Conservation (phyloP, 1,140 invertebrate genomes). For the Bradynema listronoti region DNA sequence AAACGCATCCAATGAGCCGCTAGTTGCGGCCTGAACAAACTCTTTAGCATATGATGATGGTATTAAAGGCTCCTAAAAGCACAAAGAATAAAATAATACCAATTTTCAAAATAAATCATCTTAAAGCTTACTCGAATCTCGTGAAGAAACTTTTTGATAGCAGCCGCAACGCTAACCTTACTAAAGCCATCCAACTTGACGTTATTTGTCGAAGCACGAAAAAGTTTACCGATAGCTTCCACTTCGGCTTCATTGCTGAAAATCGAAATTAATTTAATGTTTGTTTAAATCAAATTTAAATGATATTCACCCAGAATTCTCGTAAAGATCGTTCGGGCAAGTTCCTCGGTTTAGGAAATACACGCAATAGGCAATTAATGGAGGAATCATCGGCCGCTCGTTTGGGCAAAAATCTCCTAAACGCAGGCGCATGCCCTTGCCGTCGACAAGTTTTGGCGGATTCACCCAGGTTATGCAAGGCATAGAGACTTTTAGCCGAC, state of each 20-base stretch:
- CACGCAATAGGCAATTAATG: slow-evolving; percentile 82
- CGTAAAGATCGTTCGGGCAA: no score
- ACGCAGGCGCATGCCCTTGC: no score
- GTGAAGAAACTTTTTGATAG: slow-evolving; percentile 18
- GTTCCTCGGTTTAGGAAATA: slow-evolving; percentile 81
- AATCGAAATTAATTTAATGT: not conserved
- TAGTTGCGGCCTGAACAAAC: not conserved
- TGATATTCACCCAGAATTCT: no score
- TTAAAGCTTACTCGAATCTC: slow-evolving; percentile 12
- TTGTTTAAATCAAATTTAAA: no score
- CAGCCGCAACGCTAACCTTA: slow-evolving; percentile 10
- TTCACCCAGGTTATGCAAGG: no score
- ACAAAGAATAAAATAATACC: not conserved
- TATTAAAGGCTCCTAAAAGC: slow-evolving; percentile 18
- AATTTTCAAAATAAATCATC: not conserved
- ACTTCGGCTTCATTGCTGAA: slow-evolving; percentile 16
- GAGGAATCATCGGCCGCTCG: slow-evolving; percentile 80
- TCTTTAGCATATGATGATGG: slow-evolving; percentile 24
- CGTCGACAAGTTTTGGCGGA: no score
- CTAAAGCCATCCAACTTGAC: slow-evolving; percentile 19
- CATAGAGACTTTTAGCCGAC: no score
- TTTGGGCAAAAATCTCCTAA: slow-evolving; percentile 61
- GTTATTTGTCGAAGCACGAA: slow-evolving; percentile 7
- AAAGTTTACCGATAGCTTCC: slow-evolving; percentile 9
- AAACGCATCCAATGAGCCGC: not conserved